These are phyloP conservation scores for Melitaea athalia DNA, from an alignment of 2,888 invertebrate species.

Conservation along the genomic window DNA sequence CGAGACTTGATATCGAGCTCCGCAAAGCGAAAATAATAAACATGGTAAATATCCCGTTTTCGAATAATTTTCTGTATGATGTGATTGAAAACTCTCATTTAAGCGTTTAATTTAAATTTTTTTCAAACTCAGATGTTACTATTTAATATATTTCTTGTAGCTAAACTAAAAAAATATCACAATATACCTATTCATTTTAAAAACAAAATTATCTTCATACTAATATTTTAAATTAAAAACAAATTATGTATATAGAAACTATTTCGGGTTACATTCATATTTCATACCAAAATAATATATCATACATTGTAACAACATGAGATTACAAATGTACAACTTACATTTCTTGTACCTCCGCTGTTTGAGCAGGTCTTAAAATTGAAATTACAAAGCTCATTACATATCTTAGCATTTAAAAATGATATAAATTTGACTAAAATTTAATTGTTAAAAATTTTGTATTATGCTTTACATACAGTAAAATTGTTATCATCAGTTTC, in stretches of 20 bases:
- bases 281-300: conserved; percentile 1
- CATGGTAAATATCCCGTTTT: too few relatives aligned
- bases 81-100: too few relatives aligned
- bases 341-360: conserved; percentile 56
- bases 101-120: too few relatives aligned
- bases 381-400: conserved; percentile 4
- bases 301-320: conserved; percentile 6
- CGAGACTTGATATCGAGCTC: too few relatives aligned
- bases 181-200: too few relatives aligned
- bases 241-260: background rate
- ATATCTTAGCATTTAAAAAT: background rate
- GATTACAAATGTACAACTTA: conserved; percentile 49
- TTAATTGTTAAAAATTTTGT: background rate
- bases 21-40: too few relatives aligned
- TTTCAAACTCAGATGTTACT: too few relatives aligned
- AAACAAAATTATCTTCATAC: background rate
- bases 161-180: too few relatives aligned
- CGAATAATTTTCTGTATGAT: too few relatives aligned
- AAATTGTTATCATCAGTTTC: too few relatives aligned
- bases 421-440: too few relatives aligned
- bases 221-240: background rate
- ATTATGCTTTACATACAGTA: background rate
- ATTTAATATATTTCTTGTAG: too few relatives aligned
- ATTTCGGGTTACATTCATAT: conserved; percentile 3
- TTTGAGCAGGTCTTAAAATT: conserved; percentile 52